These are phyloP conservation scores for Molanna angustata DNA, from an alignment of 2,888 invertebrate species.

Conservation along the genomic window DNA sequence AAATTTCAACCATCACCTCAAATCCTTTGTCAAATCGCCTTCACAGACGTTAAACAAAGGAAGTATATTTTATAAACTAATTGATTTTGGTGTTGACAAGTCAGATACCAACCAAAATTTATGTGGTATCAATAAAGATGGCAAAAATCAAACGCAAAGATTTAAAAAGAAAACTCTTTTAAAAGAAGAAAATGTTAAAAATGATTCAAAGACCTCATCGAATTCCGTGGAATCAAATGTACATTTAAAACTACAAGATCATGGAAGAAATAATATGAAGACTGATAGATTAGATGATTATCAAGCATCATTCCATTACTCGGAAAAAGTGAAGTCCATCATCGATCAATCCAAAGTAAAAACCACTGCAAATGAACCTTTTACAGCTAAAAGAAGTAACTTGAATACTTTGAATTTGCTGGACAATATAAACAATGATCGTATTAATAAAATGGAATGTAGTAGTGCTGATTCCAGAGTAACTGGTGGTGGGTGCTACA, in stretches of 20 bases:
- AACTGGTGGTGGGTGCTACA: slow-evolving; percentile 41
- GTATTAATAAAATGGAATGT: slow-evolving; percentile 13
- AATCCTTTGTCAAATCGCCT: slow-evolving; percentile 22
- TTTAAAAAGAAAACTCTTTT: neutral
- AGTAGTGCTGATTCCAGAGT: slow-evolving; percentile 50
- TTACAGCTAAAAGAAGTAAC: neutral
- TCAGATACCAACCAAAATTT: slow-evolving; percentile 10
- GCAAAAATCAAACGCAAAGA: no score
- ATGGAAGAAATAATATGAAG: neutral
- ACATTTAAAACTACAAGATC: slow-evolving; percentile 1
- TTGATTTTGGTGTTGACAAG: slow-evolving; percentile 20
- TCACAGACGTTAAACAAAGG: slow-evolving; percentile 22
- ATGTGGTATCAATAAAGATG: neutral
- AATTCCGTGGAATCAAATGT: no score
- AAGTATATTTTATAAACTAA: slow-evolving; percentile 19
- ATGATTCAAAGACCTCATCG: no score
- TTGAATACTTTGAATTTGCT: neutral
- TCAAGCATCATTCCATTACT: slow-evolving; percentile 20
- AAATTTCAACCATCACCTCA: slow-evolving; percentile 27
- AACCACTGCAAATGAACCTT: no score
- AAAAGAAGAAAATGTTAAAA: neutral
- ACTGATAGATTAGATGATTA: slow-evolving; percentile 18
- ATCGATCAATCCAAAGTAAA: slow-evolving; percentile 1
- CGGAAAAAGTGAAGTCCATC: slow-evolving; percentile 17
- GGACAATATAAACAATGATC: slow-evolving; percentile 3